Evolutionary conservation across 2,797 vertebrate species (phyloP).

Genomic region (Pelobates cultripes): DNA sequence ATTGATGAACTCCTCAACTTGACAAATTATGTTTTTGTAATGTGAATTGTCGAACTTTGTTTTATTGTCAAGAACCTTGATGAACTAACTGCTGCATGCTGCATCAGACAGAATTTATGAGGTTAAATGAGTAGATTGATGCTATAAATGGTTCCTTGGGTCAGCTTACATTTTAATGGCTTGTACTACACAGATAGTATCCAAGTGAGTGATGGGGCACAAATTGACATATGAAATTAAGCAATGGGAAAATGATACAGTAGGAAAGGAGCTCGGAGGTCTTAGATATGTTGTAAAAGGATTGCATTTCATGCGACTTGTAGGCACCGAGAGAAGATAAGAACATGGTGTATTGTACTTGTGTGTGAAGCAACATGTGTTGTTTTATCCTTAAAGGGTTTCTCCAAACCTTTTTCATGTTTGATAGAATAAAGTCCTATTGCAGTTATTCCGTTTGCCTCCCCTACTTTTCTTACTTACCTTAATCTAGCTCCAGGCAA

Average conservation of each 20-base stretch:
- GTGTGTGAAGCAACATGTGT: neutral
- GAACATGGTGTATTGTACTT: neutral
- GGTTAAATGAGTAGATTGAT: neutral
- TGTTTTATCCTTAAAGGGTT: neutral
- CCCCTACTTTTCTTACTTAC: too few relatives aligned
- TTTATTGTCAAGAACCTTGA: neutral
- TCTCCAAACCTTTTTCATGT: too few relatives aligned
- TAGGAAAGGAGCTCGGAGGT: neutral
- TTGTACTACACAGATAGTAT: conserved; percentile 7
- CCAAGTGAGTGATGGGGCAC: conserved; percentile 11
- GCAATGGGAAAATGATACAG: conserved; percentile 23
- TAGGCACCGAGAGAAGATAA: conserved; percentile 2
- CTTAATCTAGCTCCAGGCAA: too few relatives aligned
- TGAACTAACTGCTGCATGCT: neutral
- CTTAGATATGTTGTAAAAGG: neutral
- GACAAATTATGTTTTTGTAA: too few relatives aligned
- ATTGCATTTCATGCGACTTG: conserved; percentile 11
- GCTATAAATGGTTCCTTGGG: conserved; percentile 11
- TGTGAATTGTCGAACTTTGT: neutral
- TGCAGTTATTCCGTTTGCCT: too few relatives aligned
- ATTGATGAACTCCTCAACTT: too few relatives aligned
- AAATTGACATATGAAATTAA: neutral
- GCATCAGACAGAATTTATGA: neutral
- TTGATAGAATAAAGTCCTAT: too few relatives aligned
- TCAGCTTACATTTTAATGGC: conserved; percentile 42